Evolutionary conservation across 1,140 invertebrate genomes (phyloP).

Genomic region (Neoseiulus cucumeris): DNA sequence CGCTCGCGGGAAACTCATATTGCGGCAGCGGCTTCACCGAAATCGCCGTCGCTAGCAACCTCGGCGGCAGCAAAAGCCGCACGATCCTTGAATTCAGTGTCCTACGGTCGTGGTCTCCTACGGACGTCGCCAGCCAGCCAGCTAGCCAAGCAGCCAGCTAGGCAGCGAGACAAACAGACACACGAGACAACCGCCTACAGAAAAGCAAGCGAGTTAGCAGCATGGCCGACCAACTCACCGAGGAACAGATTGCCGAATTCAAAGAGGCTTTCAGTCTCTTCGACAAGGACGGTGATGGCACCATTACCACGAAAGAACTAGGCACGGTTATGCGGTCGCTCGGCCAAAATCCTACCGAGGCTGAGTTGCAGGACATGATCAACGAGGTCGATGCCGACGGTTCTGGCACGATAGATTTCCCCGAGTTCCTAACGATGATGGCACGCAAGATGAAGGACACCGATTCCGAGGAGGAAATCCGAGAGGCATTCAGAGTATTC

Average conservation of each 20-base stretch:
- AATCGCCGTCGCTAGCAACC: too few species aligned
- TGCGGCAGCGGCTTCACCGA: too few species aligned
- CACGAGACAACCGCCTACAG: not conserved
- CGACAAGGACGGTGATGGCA: conserved; percentile 98
- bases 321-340: conserved; percentile 96
- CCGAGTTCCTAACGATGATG: conserved; percentile 98
- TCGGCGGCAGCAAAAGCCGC: too few species aligned
- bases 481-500: conserved; percentile 95
- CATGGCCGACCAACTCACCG: conserved; percentile 81
- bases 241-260: conserved; percentile 96
- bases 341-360: conserved; percentile 98
- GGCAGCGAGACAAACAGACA: too few species aligned
- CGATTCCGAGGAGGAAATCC: conserved; percentile 93
- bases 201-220: not conserved
- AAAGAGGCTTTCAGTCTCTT: conserved; percentile 98
- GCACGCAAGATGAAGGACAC: conserved; percentile 97
- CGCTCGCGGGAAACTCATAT: too few species aligned
- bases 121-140: too few species aligned
- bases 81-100: too few species aligned
- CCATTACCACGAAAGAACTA: conserved; percentile 98
- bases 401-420: conserved; percentile 98
- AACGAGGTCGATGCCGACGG: conserved; percentile 99
- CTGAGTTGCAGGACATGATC: conserved; percentile 98
- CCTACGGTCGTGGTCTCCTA: too few species aligned
- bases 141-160: too few species aligned